Percentiles rank a stretch among this genome's conserved stretches.
Conservation (phyloP, 2,888 invertebrate species). For the Scaptomyza parva region DNA sequence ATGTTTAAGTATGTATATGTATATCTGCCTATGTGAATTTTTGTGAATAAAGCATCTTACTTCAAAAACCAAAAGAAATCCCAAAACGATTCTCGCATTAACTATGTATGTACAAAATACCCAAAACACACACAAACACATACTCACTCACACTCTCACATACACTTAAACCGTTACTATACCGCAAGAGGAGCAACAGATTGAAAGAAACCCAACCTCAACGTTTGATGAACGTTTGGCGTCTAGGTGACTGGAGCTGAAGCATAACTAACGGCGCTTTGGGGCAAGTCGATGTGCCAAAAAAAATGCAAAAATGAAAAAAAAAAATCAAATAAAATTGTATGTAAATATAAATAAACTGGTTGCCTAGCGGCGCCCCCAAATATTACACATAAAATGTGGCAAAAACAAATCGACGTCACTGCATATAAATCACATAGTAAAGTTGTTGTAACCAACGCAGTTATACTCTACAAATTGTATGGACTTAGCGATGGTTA, state of each 20-base stretch:
- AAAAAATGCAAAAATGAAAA: slow-evolving; percentile 11
- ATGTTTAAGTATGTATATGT: slow-evolving; percentile 40
- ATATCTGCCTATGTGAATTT: slow-evolving; percentile 43
- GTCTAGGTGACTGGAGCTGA: slow-evolving; percentile 30
- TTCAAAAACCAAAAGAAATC: slow-evolving; percentile 32
- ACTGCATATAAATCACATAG: slow-evolving; percentile 33
- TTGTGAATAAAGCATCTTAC: slow-evolving; percentile 72
- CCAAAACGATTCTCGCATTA: slow-evolving; percentile 11
- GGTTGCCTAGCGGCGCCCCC: slow-evolving; percentile 48
- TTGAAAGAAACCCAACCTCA: slow-evolving; percentile 48
- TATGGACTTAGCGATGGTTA: no score
- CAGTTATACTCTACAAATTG: not conserved
- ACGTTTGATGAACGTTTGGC: slow-evolving; percentile 24
- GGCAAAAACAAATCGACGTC: slow-evolving; percentile 22
- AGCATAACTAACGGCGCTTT: slow-evolving; percentile 40
- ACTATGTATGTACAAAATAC: slow-evolving; percentile 9
- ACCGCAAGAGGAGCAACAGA: slow-evolving; percentile 37
- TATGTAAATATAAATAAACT: slow-evolving; percentile 72
- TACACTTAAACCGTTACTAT: not conserved
- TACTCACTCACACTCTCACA: no score
- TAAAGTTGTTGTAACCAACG: not conserved
- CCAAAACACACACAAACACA: not conserved
- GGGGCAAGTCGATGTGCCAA: slow-evolving; percentile 26
- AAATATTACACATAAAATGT: slow-evolving; percentile 18
- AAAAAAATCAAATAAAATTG: slow-evolving; percentile 22